These are phyloP conservation scores for Vultur gryphus DNA, from an alignment of 2,797 vertebrate species.

Conservation along the genomic window DNA sequence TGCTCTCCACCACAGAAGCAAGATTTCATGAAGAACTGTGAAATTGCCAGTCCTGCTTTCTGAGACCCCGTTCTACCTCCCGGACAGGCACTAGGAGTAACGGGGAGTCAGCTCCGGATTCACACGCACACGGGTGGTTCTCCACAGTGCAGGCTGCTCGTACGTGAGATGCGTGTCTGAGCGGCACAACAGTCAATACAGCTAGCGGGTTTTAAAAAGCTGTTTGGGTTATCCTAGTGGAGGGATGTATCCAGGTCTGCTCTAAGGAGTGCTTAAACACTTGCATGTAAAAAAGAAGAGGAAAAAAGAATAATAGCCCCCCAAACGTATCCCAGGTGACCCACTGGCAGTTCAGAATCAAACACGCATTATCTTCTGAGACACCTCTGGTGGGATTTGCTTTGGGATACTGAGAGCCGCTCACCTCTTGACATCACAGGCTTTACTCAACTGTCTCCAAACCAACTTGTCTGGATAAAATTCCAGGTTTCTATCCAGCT, in stretches of 20 bases:
- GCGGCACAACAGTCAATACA: background rate
- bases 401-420: background rate
- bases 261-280: background rate
- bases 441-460: background rate
- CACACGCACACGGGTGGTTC: fast-evolving
- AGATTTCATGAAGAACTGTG: background rate
- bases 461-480: background rate
- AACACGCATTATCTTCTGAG: fast-evolving
- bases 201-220: background rate
- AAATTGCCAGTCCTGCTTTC: background rate
- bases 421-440: background rate
- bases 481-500: background rate
- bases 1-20: fast-evolving
- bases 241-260: fast-evolving
- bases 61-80: background rate
- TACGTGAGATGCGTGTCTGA: fast-evolving
- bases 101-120: fast-evolving
- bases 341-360: background rate
- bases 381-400: background rate
- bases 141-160: fast-evolving
- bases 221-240: background rate
- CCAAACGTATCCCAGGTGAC: too few species aligned
- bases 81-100: background rate
- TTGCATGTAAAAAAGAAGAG: fast-evolving
- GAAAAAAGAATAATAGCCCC: background rate